These are phyloP conservation scores for Synchiropus splendidus DNA, from an alignment of 2,113 vertebrate genomes.

Conservation along the genomic window DNA sequence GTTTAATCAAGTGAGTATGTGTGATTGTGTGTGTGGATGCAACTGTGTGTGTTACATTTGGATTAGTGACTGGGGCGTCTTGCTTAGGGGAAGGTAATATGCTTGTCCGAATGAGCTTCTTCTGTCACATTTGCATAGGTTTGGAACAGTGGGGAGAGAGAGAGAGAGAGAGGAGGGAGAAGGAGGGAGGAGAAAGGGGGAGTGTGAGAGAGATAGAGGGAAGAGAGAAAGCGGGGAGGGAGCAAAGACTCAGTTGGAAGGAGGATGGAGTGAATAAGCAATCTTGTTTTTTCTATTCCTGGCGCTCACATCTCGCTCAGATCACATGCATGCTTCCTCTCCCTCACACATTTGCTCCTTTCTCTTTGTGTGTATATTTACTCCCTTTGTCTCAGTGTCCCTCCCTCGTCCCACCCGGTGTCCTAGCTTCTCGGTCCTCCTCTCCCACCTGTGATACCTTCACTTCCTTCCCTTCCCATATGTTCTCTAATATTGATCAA, in stretches of 20 bases:
- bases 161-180: constrained; percentile 14
- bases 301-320: constrained; percentile 50
- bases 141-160: constrained; percentile 40
- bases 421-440: no score
- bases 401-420: constrained; percentile 20
- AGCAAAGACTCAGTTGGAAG: constrained; percentile 27
- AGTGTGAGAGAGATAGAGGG: constrained; percentile 12
- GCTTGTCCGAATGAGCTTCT: constrained; percentile 49
- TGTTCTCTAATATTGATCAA: constrained; percentile 67
- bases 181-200: constrained; percentile 24
- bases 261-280: constrained; percentile 61
- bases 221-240: constrained; percentile 16
- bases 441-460: constrained; percentile 60
- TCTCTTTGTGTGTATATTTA: constrained; percentile 21
- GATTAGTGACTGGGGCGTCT: constrained; percentile 59
- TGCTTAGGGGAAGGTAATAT: constrained; percentile 65
- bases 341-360: constrained; percentile 22
- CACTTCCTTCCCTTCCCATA: no score
- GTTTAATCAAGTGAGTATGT: constrained; percentile 46
- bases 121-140: constrained; percentile 43
- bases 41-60: constrained; percentile 25
- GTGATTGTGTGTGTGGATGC: constrained; percentile 22
- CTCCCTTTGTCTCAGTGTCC: constrained; percentile 63
- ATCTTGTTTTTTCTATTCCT: constrained; percentile 56
- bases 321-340: constrained; percentile 50